These are phyloP conservation scores for Babylonia areolata DNA, from an alignment of 1,140 invertebrate genomes.

Conservation along the genomic window DNA sequence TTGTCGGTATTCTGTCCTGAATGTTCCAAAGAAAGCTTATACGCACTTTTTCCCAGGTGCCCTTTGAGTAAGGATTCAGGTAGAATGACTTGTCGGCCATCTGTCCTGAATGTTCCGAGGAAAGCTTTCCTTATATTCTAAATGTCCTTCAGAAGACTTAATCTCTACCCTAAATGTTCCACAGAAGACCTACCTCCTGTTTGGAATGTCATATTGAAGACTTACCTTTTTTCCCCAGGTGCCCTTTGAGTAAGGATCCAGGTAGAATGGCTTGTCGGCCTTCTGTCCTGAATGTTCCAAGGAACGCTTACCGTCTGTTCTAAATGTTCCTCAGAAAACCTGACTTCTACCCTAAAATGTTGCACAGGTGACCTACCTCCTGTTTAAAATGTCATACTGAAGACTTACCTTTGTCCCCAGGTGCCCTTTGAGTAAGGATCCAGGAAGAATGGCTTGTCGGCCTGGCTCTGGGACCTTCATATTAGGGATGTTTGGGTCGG, in stretches of 20 bases:
- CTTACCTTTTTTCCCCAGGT: conserved; percentile 23
- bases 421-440: conserved; percentile 30
- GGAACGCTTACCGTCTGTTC: no score
- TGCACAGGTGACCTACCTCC: background rate
- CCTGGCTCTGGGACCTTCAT: background rate
- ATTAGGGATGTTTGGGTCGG: background rate
- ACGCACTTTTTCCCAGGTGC: conserved; percentile 25
- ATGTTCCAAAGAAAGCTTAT: no score
- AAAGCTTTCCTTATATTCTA: no score
- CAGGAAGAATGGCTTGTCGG: background rate
- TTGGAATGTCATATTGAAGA: no score
- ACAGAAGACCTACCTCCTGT: background rate
- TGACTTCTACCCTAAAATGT: no score
- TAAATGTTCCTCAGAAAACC: no score
- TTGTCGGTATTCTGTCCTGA: no score
- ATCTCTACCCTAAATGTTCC: no score
- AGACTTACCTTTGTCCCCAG: conserved; percentile 9
- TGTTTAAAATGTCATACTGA: no score
- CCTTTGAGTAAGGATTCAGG: conserved; percentile 25
- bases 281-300: no score
- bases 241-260: conserved; percentile 25
- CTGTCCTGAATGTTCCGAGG: no score
- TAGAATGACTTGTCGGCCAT: background rate
- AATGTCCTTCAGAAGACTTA: no score
- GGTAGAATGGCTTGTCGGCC: background rate